Conservation (phyloP, 1,140 invertebrate genomes). For the Drosophila miranda region DNA sequence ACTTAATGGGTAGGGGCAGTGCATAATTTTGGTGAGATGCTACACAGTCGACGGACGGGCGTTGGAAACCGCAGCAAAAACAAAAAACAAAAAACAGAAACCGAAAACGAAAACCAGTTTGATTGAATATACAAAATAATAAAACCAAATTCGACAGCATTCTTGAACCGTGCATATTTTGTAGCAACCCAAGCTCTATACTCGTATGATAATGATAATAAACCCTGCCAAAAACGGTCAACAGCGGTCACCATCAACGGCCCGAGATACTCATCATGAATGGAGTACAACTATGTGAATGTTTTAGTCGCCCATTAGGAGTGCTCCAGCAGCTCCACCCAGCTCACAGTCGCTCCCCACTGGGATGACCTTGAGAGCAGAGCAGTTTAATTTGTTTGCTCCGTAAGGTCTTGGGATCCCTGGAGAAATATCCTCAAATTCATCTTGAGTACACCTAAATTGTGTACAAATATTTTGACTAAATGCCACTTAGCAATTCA, state of each 20-base stretch:
- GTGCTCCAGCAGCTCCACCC: neutral
- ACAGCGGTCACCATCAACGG: slow-evolving; percentile 24
- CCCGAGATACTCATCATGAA: slow-evolving; percentile 23
- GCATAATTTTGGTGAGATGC: slow-evolving; percentile 56
- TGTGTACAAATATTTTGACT: slow-evolving; percentile 52
- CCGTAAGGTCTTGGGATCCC: neutral
- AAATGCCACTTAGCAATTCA: slow-evolving; percentile 68
- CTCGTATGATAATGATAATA: slow-evolving; percentile 66
- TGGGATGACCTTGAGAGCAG: slow-evolving; percentile 26
- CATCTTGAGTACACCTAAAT: slow-evolving; percentile 24
- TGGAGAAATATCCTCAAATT: slow-evolving; percentile 26
- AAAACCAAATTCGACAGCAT: slow-evolving; percentile 72
- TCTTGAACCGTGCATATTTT: slow-evolving; percentile 68
- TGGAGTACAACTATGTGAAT: slow-evolving; percentile 52
- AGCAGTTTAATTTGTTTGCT: slow-evolving; percentile 29
- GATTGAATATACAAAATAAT: slow-evolving; percentile 59
- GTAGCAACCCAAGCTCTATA: slow-evolving; percentile 46
- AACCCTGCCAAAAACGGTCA: slow-evolving; percentile 51
- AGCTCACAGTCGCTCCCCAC: neutral
- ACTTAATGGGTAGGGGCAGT: slow-evolving; percentile 37
- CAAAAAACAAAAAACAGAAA: slow-evolving; percentile 24
- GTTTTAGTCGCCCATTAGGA: slow-evolving; percentile 14
- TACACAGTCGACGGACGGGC: slow-evolving; percentile 21
- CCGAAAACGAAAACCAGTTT: slow-evolving; percentile 60
- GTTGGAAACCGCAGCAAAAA: slow-evolving; percentile 27